Percentiles rank a stretch among this genome's conserved stretches.
Evolutionary conservation across 92 coral and sea anemone species (phyloP).

Genomic region (Porites cylindrica): DNA sequence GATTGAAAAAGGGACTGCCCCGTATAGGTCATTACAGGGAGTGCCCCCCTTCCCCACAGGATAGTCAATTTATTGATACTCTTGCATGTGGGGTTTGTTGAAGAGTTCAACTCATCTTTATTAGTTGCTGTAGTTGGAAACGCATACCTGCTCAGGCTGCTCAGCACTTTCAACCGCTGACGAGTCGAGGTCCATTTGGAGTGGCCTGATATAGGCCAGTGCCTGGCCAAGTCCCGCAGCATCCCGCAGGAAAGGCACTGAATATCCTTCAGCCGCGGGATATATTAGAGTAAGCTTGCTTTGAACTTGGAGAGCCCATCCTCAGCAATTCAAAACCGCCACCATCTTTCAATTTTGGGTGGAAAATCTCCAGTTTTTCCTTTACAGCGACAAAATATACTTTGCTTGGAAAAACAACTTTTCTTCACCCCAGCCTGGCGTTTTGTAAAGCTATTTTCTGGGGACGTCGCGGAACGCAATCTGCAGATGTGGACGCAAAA

Average conservation of each 20-base stretch:
- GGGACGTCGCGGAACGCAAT: neutral
- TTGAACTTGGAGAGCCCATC: too few species aligned
- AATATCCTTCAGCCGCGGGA: conserved; percentile 53
- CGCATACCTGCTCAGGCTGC: conserved; percentile 26
- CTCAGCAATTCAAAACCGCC: conserved; percentile 55
- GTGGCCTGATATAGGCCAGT: neutral
- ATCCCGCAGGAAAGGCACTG: conserved; percentile 59
- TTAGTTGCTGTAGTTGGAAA: neutral
- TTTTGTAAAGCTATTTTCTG: conserved; percentile 17
- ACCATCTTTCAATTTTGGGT: conserved; percentile 47
- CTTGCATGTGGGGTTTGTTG: too few species aligned
- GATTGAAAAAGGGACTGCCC: conserved; percentile 5
- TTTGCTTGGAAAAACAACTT: conserved; percentile 29
- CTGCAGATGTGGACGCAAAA: too few species aligned
- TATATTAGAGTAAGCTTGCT: conserved; percentile 19
- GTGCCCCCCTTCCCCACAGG: neutral
- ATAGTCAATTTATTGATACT: neutral
- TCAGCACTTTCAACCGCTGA: conserved; percentile 23
- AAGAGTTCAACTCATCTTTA: neutral
- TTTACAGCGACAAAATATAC: conserved; percentile 29
- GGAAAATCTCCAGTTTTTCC: conserved; percentile 27
- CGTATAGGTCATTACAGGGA: neutral
- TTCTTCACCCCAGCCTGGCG: conserved; percentile 40
- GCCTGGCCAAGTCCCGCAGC: conserved; percentile 57
- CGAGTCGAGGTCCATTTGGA: conserved; percentile 53